These are phyloP conservation scores for Timema cristinae DNA, from an alignment of 2,888 invertebrate species.

Conservation along the genomic window DNA sequence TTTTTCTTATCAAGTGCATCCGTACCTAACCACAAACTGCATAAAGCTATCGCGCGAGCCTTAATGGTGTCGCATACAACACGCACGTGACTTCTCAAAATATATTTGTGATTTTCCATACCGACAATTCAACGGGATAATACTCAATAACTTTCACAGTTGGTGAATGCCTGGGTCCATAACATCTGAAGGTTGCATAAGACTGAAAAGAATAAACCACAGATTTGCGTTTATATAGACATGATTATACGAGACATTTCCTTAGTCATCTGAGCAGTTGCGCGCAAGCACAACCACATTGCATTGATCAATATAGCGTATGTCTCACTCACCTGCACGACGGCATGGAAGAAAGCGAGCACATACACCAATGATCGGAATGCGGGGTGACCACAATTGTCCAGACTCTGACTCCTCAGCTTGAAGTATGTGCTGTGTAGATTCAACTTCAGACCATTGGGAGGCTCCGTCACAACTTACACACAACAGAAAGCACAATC, in stretches of 20 bases:
- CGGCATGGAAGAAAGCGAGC: constrained; percentile 89
- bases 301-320: not conserved
- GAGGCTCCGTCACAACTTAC: constrained; percentile 86
- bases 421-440: constrained; percentile 85
- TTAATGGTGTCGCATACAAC: too few species aligned
- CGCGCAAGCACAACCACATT: not conserved
- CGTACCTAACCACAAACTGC: too few species aligned
- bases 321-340: constrained; percentile 62
- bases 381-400: constrained; percentile 68
- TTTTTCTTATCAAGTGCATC: too few species aligned
- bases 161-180: too few species aligned
- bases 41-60: too few species aligned
- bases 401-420: constrained; percentile 68
- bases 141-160: too few species aligned
- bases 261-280: too few species aligned
- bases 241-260: too few species aligned
- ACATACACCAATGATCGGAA: constrained; percentile 82
- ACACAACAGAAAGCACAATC: not conserved
- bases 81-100: too few species aligned
- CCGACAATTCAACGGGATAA: too few species aligned
- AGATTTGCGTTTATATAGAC: not conserved
- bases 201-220: not conserved
- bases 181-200: not conserved
- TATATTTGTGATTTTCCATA: too few species aligned
- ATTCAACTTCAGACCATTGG: constrained; percentile 85